A percentile compares a stretch with the other conserved stretches of the same genome.
These are phyloP conservation scores for Pandemis cinnamomeana DNA, from an alignment of 2,888 invertebrate genomes.

Conservation along the genomic window DNA sequence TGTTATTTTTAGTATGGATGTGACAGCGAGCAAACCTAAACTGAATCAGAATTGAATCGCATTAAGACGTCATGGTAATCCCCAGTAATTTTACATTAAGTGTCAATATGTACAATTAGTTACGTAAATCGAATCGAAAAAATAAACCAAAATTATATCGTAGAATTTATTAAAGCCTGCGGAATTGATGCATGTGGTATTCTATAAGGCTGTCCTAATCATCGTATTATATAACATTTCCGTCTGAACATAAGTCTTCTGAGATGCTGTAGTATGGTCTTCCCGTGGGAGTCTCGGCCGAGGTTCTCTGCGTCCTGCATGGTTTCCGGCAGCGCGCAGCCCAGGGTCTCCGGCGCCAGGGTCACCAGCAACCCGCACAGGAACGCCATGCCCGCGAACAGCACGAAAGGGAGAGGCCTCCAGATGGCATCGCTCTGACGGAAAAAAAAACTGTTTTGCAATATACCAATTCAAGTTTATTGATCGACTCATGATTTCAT, in stretches of 20 bases:
- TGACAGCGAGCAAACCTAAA: no score
- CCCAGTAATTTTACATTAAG: no score
- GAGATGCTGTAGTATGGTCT: not conserved
- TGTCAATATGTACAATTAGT: no score
- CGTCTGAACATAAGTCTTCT: not conserved
- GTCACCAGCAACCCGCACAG: conserved; percentile 67
- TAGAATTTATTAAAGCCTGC: no score
- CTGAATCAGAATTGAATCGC: no score
- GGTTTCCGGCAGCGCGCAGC: conserved; percentile 72
- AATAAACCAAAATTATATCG: no score
- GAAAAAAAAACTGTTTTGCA: not conserved
- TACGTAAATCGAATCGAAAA: no score
- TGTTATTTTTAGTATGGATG: no score
- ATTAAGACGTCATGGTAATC: no score
- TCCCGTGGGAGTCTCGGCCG: not conserved
- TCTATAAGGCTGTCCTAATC: not conserved
- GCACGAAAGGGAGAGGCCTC: conserved; percentile 62
- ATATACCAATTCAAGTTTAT: no score
- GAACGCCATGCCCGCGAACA: conserved; percentile 72
- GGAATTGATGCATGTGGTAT: no score
- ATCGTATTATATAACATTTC: conserved; percentile 1
- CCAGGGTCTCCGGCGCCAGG: conserved; percentile 76
- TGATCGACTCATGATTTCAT: no score
- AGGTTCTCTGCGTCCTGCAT: conserved; percentile 66
- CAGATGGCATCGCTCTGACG: conserved; percentile 28